phyloP scores from a whole-genome alignment of 2,113 vertebrate genomes.

The Pomatostomus ruficeps region DNA sequence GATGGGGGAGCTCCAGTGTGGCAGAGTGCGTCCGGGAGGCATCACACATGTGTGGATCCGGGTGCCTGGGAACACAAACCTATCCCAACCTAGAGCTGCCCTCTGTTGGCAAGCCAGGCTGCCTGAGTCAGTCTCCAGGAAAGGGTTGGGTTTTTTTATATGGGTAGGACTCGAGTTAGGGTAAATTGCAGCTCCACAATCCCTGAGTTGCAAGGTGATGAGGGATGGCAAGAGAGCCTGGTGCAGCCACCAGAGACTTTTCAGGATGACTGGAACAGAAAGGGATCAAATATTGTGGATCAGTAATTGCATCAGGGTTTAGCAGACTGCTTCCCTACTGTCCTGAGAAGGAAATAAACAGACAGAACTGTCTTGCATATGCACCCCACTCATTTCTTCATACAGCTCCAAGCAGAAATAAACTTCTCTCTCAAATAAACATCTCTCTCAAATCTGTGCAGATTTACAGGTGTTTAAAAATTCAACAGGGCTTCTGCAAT shows the following conservation, averaged over 20 bases:
- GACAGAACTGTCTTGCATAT: rapidly evolving
- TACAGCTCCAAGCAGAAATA: background rate
- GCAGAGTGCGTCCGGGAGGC: background rate
- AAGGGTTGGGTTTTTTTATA: rapidly evolving
- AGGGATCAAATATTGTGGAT: background rate
- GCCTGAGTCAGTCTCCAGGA: background rate
- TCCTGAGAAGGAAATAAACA: background rate
- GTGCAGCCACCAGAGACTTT: background rate
- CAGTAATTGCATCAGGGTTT: background rate
- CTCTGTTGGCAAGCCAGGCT: background rate
- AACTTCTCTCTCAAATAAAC: background rate
- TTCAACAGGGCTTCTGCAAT: background rate
- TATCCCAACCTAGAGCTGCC: background rate
- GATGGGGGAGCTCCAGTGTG: background rate
- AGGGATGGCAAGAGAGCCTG: background rate
- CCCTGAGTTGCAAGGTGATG: background rate
- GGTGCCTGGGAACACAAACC: background rate
- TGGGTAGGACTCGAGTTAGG: background rate
- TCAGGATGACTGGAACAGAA: background rate
- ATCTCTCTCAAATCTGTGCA: background rate
- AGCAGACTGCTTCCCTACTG: background rate
- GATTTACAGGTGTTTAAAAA: background rate
- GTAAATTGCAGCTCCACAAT: background rate
- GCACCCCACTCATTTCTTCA: background rate
- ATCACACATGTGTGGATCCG: rapidly evolving